A percentile compares a stretch with the other conserved stretches of the same genome.
Conservation (phyloP, 2,888 invertebrate species). For the Xanthorhoe spadicearia region DNA sequence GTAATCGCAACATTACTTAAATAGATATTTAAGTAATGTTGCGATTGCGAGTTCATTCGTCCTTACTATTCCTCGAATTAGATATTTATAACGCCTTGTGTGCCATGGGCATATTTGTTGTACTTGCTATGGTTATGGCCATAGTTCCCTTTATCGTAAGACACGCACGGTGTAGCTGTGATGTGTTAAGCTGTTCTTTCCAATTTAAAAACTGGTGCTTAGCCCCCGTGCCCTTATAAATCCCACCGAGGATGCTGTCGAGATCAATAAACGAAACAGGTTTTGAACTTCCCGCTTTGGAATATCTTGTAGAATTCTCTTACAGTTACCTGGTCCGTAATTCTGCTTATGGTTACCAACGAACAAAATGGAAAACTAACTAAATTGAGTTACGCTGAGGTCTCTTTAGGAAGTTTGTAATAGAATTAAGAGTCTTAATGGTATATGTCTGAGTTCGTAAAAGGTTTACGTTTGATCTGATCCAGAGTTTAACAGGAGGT, state of each 20-base stretch:
- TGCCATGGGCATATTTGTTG: no score
- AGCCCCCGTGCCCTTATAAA: conserved; percentile 66
- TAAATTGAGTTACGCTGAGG: conserved; percentile 13
- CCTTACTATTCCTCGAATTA: no score
- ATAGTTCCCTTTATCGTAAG: no score
- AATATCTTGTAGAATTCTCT: conserved; percentile 74
- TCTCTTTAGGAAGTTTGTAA: conserved; percentile 2
- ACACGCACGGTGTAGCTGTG: background rate
- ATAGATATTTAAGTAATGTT: no score
- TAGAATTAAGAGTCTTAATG: conserved; percentile 21
- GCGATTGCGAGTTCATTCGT: no score
- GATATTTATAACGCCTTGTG: no score
- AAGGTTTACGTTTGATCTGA: conserved; percentile 5
- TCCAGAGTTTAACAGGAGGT: background rate
- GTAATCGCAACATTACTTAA: no score
- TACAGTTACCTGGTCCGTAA: conserved; percentile 66
- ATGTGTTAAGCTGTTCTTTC: background rate
- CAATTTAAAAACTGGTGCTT: conserved; percentile 8
- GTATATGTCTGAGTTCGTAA: conserved; percentile 9
- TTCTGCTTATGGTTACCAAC: conserved; percentile 32
- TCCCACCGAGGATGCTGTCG: conserved; percentile 68
- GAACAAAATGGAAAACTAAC: conserved; percentile 11
- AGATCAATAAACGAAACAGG: conserved; percentile 77
- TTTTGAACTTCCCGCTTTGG: conserved; percentile 74
- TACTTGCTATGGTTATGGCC: no score